phyloP scores from a whole-genome alignment of 2,113 vertebrate species.

The Axis porcinus region DNA sequence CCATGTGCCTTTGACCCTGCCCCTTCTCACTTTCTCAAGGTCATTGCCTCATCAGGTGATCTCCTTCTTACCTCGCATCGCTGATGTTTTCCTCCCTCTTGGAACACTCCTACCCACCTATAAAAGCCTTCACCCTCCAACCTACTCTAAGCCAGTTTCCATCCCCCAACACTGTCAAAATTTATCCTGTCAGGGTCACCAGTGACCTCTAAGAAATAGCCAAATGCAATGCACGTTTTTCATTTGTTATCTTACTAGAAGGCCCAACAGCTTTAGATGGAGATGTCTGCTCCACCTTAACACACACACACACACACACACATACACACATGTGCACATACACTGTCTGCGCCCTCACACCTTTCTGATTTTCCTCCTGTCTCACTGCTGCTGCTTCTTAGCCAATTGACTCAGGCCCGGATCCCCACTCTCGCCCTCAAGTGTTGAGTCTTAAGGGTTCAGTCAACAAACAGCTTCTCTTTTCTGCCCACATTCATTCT shows the following conservation, averaged over 20 bases:
- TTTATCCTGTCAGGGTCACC: background rate
- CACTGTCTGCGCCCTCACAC: background rate
- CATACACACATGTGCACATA: rapidly evolving
- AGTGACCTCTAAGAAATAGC: background rate
- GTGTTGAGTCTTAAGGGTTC: background rate
- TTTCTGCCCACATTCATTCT: background rate
- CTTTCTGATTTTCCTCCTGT: background rate
- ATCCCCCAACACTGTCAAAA: background rate
- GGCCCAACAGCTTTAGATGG: background rate
- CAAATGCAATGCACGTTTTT: background rate
- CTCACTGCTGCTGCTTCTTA: background rate
- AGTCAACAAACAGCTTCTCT: background rate
- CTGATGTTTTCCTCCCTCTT: background rate
- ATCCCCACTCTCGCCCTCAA: background rate
- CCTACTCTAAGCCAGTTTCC: background rate
- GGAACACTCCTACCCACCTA: background rate
- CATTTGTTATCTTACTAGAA: background rate
- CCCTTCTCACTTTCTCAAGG: too few species aligned
- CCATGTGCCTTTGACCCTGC: background rate
- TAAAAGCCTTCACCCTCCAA: background rate
- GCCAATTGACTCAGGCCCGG: background rate
- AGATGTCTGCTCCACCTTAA: background rate
- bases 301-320: background rate
- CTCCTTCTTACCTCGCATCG: background rate
- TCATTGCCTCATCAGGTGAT: background rate